A percentile compares a stretch with the other conserved stretches of the same genome.
Conservation (phyloP, 2,113 vertebrate species). For the Acanthochromis polyacanthus region DNA sequence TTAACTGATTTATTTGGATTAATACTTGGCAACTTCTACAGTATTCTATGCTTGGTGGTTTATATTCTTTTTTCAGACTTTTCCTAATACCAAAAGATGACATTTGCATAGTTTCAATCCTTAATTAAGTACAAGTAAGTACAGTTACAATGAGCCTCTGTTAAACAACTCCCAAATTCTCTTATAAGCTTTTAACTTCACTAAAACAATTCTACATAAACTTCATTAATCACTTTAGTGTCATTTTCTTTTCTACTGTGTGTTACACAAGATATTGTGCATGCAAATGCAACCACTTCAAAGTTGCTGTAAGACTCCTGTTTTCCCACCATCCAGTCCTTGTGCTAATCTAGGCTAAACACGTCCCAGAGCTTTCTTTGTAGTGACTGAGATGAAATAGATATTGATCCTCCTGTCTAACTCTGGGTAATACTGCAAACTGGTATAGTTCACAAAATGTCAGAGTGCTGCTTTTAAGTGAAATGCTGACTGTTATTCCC, state of each 20-base stretch:
- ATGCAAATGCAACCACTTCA: not conserved
- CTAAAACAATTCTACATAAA: not conserved
- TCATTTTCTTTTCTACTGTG: not conserved
- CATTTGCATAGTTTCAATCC: no score
- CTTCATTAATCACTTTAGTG: not conserved
- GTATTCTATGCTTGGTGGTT: not conserved
- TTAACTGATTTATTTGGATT: not conserved
- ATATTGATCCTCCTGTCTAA: constrained; percentile 51
- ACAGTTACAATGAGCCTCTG: no score
- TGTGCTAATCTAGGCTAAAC: constrained; percentile 26
- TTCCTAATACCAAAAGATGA: no score
- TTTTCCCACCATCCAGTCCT: constrained; percentile 10
- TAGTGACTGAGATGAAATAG: constrained; percentile 41
- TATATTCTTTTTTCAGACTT: no score
- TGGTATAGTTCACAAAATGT: constrained; percentile 41
- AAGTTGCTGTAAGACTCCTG: constrained; percentile 1
- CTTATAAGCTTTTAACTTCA: not conserved
- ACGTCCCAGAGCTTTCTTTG: constrained; percentile 13
- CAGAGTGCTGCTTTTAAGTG: constrained; percentile 20
- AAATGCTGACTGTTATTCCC: constrained; percentile 17
- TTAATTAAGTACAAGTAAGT: no score
- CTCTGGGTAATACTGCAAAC: constrained; percentile 14
- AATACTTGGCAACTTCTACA: not conserved
- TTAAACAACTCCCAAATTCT: no score
- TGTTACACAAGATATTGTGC: not conserved